These are phyloP conservation scores for Haemorhous mexicanus DNA, from an alignment of 2,113 vertebrate genomes.

Conservation along the genomic window DNA sequence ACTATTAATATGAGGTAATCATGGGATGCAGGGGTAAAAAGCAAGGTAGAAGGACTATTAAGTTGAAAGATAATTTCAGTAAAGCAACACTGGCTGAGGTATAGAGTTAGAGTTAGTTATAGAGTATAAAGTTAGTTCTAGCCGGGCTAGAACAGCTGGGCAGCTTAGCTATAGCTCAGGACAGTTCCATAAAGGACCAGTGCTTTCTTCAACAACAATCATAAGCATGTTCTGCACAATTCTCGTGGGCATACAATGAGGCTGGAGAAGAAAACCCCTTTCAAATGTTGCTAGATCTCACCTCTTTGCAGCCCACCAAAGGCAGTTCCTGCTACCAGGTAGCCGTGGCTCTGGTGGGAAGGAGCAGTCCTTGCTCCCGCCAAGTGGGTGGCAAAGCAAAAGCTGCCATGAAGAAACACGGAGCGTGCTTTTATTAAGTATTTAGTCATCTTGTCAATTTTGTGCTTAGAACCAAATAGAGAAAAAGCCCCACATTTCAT, in stretches of 20 bases:
- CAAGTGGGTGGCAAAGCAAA: neutral
- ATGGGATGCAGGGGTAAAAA: neutral
- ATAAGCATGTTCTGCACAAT: neutral
- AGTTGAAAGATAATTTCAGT: neutral
- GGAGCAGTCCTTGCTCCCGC: rapidly evolving
- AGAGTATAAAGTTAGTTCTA: no score
- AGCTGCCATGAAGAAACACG: neutral
- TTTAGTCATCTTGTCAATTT: neutral
- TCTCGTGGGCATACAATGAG: neutral
- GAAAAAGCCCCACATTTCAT: neutral
- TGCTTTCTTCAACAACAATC: neutral
- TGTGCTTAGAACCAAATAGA: neutral
- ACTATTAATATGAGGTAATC: neutral
- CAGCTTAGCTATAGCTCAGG: neutral
- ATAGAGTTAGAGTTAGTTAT: no score
- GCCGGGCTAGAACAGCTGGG: neutral
- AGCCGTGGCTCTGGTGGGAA: rapidly evolving
- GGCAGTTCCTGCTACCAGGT: rapidly evolving
- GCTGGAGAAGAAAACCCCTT: neutral
- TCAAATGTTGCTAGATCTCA: neutral
- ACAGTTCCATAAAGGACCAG: neutral
- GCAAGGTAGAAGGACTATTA: neutral
- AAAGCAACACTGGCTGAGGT: neutral
- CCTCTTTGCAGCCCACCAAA: neutral
- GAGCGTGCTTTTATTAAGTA: neutral